These are phyloP conservation scores for Hypselothyrea guttata DNA, from an alignment of 2,888 invertebrate species.

Conservation along the genomic window DNA sequence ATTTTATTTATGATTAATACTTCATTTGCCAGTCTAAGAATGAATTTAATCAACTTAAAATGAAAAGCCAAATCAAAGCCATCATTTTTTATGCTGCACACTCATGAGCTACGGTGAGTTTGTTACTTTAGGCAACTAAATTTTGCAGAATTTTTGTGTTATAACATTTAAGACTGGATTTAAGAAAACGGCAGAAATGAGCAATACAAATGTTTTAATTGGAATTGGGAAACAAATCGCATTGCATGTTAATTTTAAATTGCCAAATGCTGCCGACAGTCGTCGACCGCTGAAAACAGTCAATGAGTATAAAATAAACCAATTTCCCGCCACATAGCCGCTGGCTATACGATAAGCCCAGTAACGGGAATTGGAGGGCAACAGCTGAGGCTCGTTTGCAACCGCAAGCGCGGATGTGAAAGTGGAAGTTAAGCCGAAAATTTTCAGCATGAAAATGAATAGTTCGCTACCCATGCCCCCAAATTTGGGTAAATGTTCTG, in stretches of 20 bases:
- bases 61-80: too few species aligned
- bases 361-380: not conserved
- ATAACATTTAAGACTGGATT: not conserved
- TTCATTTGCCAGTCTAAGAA: too few species aligned
- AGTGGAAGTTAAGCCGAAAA: constrained; percentile 44
- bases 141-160: too few species aligned
- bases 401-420: constrained; percentile 51
- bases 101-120: too few species aligned
- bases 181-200: constrained; percentile 31
- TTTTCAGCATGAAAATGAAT: constrained; percentile 58
- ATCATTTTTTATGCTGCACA: too few species aligned
- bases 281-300: constrained; percentile 28
- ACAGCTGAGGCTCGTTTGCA: not conserved
- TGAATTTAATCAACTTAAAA: too few species aligned
- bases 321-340: constrained; percentile 68
- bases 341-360: constrained; percentile 31
- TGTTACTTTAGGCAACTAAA: too few species aligned
- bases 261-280: constrained; percentile 42
- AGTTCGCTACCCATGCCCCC: constrained; percentile 30
- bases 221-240: constrained; percentile 63
- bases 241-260: constrained; percentile 71
- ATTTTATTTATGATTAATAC: too few species aligned
- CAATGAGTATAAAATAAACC: constrained; percentile 73
- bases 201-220: constrained; percentile 61
- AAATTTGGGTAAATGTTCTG: constrained; percentile 60